Evolutionary conservation across 1,140 invertebrate species (phyloP).

Genomic region (Drosophila truncata): DNA sequence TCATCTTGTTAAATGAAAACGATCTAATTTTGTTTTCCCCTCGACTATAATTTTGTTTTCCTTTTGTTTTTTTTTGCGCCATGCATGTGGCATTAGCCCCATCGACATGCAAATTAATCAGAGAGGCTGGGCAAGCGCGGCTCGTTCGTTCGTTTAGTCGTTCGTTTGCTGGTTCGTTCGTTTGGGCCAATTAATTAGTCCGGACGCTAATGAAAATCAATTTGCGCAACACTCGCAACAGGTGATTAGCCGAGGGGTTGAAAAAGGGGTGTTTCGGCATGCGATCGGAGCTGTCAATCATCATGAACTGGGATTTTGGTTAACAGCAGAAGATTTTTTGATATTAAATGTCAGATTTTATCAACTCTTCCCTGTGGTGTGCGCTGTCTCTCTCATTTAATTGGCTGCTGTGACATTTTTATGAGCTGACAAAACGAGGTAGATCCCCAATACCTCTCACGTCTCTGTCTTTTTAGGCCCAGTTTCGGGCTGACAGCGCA

Average conservation of each 20-base stretch:
- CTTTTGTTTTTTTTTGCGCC: not conserved
- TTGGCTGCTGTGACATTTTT: slow-evolving; percentile 75
- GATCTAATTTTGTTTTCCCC: not conserved
- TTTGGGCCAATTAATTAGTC: slow-evolving; percentile 61
- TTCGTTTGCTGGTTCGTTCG: slow-evolving; percentile 14
- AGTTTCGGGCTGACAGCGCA: slow-evolving; percentile 70
- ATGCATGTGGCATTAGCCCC: slow-evolving; percentile 26
- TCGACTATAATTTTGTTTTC: slow-evolving; percentile 13
- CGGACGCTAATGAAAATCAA: slow-evolving; percentile 63
- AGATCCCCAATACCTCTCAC: slow-evolving; percentile 18
- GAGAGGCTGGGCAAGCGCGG: slow-evolving; percentile 18
- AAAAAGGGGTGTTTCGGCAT: slow-evolving; percentile 9
- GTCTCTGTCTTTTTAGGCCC: slow-evolving; percentile 23
- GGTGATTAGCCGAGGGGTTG: slow-evolving; percentile 51
- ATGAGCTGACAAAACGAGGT: slow-evolving; percentile 73
- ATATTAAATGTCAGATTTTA: not conserved
- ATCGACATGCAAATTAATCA: slow-evolving; percentile 64
- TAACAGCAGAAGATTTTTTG: not conserved
- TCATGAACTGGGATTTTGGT: not conserved
- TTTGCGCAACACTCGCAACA: slow-evolving; percentile 56
- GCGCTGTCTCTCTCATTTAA: slow-evolving; percentile 48
- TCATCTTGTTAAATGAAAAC: not conserved
- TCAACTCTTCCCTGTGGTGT: slow-evolving; percentile 2
- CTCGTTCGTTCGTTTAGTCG: slow-evolving; percentile 7
- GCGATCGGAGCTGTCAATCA: slow-evolving; percentile 51